Conservation (phyloP, 2,888 invertebrate genomes). For the Nesidiocoris tenuis region DNA sequence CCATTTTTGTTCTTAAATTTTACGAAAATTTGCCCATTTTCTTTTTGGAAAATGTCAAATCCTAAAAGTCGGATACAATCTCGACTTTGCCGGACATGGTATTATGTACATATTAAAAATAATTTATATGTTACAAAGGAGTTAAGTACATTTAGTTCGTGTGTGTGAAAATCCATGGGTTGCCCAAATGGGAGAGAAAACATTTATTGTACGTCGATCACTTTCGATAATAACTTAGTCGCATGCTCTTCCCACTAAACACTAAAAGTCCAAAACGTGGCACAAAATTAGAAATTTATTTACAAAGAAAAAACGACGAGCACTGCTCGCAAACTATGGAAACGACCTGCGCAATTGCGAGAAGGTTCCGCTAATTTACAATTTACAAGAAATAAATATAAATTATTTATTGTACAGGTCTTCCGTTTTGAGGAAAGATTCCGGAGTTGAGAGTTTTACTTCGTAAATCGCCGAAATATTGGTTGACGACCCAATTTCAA, state of each 20-base stretch:
- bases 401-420: background rate
- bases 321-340: too few relatives aligned
- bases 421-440: background rate
- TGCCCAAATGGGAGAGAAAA: background rate
- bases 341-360: too few relatives aligned
- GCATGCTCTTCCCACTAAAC: constrained; percentile 12
- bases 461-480: too few relatives aligned
- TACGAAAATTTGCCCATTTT: background rate
- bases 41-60: background rate
- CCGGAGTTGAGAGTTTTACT: too few relatives aligned
- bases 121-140: constrained; percentile 47
- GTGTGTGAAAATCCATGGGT: background rate
- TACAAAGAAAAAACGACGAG: constrained; percentile 19
- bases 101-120: constrained; percentile 47
- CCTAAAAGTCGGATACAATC: background rate
- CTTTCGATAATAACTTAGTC: constrained; percentile 36
- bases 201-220: constrained; percentile 41
- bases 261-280: constrained; percentile 30
- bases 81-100: background rate
- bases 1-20: constrained; percentile 29
- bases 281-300: constrained; percentile 37
- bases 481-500: too few relatives aligned
- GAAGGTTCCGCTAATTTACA: too few relatives aligned
- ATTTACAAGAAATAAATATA: background rate
- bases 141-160: constrained; percentile 23